Evolutionary conservation across 1,140 invertebrate genomes (phyloP).

Genomic region (Caerostris extrusa): DNA sequence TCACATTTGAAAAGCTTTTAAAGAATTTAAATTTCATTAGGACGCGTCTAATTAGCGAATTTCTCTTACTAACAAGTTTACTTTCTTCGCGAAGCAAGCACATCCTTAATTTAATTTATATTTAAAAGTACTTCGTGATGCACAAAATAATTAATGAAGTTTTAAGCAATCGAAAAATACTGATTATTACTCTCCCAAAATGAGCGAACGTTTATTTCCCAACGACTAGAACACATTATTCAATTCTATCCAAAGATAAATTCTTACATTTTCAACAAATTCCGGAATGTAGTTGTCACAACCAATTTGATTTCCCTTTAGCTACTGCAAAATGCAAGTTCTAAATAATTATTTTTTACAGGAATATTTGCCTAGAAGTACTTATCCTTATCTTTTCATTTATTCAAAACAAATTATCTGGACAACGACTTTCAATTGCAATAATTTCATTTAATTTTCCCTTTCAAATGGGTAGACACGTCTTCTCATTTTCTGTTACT

Average conservation of each 20-base stretch:
- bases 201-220: not conserved
- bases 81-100: not conserved
- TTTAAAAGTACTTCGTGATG: not conserved
- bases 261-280: not conserved
- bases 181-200: not conserved
- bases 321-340: not conserved
- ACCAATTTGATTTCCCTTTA: not conserved
- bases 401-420: constrained; percentile 56
- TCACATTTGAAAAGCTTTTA: constrained; percentile 3
- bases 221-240: not conserved
- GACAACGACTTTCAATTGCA: constrained; percentile 35
- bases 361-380: not conserved
- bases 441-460: constrained; percentile 59
- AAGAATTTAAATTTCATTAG: constrained; percentile 11
- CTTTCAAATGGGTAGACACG: not conserved
- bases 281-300: not conserved
- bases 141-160: not conserved
- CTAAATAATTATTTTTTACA: not conserved
- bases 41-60: not conserved
- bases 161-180: not conserved
- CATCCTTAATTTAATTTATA: not conserved
- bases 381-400: not conserved
- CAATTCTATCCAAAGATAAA: not conserved
- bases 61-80: constrained; percentile 5
- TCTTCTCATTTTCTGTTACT: not conserved